Evolutionary conservation across 2,888 invertebrate species (phyloP).

Genomic region (Chrysomela aeneicollis): DNA sequence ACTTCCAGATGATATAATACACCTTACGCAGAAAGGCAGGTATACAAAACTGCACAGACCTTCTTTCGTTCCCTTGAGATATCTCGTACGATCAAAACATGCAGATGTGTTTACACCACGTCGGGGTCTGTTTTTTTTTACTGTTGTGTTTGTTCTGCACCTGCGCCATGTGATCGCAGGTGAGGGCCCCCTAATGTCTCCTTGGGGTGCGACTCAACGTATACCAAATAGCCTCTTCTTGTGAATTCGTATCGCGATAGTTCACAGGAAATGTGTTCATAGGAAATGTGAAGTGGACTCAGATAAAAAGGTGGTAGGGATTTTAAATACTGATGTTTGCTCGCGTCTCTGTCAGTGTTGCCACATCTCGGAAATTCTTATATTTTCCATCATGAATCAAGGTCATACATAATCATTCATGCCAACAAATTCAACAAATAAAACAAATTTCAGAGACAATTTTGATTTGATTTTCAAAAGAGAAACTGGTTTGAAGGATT

Average conservation of each 20-base stretch:
- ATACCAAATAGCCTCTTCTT: slow-evolving; percentile 17
- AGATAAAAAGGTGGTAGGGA: too few species aligned
- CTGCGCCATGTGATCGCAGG: slow-evolving; percentile 22
- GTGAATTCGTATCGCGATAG: slow-evolving; percentile 21
- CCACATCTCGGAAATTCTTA: too few species aligned
- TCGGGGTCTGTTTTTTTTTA: slow-evolving; percentile 16
- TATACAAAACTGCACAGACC: not conserved
- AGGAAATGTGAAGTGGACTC: too few species aligned
- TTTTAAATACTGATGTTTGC: too few species aligned
- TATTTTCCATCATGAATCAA: too few species aligned
- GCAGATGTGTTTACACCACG: slow-evolving; percentile 28
- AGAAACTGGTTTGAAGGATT: too few species aligned
- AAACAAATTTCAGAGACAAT: too few species aligned
- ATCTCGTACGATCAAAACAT: slow-evolving; percentile 21
- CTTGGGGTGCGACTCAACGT: slow-evolving; percentile 15
- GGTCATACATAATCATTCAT: too few species aligned
- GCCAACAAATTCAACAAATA: too few species aligned
- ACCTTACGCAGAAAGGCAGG: not conserved
- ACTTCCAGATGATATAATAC: too few species aligned
- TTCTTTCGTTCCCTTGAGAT: not conserved
- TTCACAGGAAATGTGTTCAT: slow-evolving; percentile 20
- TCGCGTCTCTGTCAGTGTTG: too few species aligned
- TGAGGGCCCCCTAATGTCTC: slow-evolving; percentile 18
- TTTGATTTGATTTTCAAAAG: too few species aligned
- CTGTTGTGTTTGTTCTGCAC: slow-evolving; percentile 31